Conservation (phyloP, 2,797 vertebrate species). For the Acanthiza pusilla region DNA sequence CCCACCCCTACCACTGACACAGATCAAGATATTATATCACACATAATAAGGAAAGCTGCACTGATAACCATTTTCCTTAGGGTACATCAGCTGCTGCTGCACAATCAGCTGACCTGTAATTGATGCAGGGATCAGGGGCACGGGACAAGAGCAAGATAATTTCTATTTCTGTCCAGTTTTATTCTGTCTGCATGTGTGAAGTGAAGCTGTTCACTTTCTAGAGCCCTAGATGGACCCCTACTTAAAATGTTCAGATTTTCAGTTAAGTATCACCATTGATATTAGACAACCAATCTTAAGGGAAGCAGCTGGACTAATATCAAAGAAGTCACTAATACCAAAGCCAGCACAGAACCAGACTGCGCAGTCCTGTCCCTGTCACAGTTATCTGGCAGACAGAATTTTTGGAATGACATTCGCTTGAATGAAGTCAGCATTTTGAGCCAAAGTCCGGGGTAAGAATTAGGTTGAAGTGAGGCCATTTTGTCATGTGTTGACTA, state of each 20-base stretch:
- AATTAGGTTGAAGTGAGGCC: conserved; percentile 2
- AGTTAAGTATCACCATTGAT: background rate
- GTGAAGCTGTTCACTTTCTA: background rate
- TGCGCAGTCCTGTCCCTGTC: background rate
- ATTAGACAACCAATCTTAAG: background rate
- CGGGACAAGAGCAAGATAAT: background rate
- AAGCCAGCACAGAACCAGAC: background rate
- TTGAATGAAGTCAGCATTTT: background rate
- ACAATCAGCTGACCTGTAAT: background rate
- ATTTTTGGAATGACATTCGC: background rate
- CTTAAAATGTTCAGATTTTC: background rate
- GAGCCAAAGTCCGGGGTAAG: background rate
- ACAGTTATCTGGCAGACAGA: fast-evolving
- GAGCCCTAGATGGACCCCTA: background rate
- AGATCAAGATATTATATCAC: background rate
- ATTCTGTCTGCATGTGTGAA: background rate
- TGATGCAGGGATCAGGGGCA: background rate
- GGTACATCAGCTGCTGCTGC: background rate
- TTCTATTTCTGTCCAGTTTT: background rate
- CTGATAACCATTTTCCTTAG: background rate
- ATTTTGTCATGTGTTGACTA: background rate
- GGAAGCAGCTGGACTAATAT: background rate
- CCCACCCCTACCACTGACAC: background rate
- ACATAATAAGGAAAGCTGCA: background rate
- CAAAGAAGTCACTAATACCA: background rate